phyloP scores from a whole-genome alignment of 2,113 vertebrate genomes.

The Chamaetylas fuelleborni region DNA sequence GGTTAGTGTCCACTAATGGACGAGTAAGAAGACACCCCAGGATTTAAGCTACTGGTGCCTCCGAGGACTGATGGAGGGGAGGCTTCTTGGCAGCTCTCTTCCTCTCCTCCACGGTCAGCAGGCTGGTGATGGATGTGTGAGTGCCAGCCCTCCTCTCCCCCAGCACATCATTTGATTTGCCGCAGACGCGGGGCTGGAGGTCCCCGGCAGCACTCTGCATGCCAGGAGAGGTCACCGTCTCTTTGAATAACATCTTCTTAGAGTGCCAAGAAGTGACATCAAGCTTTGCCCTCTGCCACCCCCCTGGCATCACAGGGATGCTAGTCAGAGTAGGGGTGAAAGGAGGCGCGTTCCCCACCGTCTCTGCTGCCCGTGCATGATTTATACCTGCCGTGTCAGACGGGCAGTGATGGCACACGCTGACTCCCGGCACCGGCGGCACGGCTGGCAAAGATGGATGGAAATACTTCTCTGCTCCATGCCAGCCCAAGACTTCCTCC shows the following conservation, averaged over 20 bases:
- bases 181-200: background rate
- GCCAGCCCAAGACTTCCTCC: background rate
- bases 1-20: background rate
- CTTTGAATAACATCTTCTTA: background rate
- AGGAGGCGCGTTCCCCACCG: background rate
- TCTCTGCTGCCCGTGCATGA: background rate
- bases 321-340: background rate
- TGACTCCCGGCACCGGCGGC: background rate
- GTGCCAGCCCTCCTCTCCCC: background rate
- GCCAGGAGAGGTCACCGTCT: slow-evolving; percentile 26
- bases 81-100: slow-evolving; percentile 1
- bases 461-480: background rate
- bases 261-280: slow-evolving; percentile 45
- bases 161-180: slow-evolving; percentile 49
- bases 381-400: slow-evolving; percentile 31
- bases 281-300: slow-evolving; percentile 31
- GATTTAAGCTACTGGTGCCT: background rate
- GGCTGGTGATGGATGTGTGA: slow-evolving; percentile 12
- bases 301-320: background rate
- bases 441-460: fast-evolving
- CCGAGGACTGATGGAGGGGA: background rate
- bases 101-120: background rate
- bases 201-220: background rate
- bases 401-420: background rate
- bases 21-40: background rate